Conservation (phyloP, 2,797 vertebrate genomes). For the Hyperoplus immaculatus region DNA sequence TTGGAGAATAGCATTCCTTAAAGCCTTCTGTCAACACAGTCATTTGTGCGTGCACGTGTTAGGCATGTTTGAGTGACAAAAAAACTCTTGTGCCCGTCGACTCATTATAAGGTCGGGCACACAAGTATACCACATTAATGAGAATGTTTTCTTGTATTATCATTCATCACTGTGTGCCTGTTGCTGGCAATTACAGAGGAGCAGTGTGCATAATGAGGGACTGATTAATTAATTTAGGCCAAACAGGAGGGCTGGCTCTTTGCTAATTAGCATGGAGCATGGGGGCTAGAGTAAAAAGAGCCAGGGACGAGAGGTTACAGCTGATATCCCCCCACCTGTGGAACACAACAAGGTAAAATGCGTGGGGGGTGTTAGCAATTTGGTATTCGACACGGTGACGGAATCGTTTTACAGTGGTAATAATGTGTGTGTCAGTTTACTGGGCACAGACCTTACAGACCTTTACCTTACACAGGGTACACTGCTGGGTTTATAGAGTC, state of each 20-base stretch:
- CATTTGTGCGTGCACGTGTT: conserved; percentile 39
- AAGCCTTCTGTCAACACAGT: conserved; percentile 53
- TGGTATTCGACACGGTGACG: background rate
- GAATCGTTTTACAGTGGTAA: conserved; percentile 19
- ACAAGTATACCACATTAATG: conserved; percentile 82
- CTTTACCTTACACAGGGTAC: conserved; percentile 12
- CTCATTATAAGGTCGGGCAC: conserved; percentile 81
- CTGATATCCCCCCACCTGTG: conserved; percentile 77
- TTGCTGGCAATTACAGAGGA: conserved; percentile 85
- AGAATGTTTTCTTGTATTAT: conserved; percentile 84
- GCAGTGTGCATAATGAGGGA: conserved; percentile 86
- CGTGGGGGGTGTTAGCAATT: conserved; percentile 51
- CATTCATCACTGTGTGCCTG: conserved; percentile 82
- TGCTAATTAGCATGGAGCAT: conserved; percentile 82
- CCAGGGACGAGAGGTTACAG: conserved; percentile 77
- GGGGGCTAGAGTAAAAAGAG: conserved; percentile 61
- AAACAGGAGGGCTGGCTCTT: conserved; percentile 85
- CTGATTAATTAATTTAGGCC: conserved; percentile 89
- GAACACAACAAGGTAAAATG: conserved; percentile 51
- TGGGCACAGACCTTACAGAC: conserved; percentile 1
- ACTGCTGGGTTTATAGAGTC: conserved; percentile 56
- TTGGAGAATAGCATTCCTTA: conserved; percentile 48
- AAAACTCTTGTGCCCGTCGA: conserved; percentile 66
- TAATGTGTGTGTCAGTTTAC: conserved; percentile 39
- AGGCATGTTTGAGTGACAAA: conserved; percentile 53